phyloP scores from a whole-genome alignment of 2,113 vertebrate species.

The Tympanuchus pallidicinctus region DNA sequence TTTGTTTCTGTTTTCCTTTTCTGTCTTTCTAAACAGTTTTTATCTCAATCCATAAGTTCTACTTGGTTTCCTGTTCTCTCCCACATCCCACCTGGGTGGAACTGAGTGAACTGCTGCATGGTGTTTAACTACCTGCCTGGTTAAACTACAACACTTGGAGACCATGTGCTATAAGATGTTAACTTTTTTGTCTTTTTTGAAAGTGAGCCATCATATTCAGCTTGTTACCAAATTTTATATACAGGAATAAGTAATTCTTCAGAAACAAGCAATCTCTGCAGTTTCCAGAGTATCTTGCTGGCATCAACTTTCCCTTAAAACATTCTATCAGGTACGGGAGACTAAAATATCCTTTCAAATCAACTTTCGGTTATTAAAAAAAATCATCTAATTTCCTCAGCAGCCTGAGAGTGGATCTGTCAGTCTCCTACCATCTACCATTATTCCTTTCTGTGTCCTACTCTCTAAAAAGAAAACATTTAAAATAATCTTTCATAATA shows the following conservation, averaged over 20 bases:
- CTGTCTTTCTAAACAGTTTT: background rate
- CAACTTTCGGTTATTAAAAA: background rate
- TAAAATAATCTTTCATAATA: background rate
- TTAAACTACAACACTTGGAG: background rate
- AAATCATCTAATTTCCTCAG: background rate
- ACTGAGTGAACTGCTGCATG: background rate
- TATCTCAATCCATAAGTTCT: background rate
- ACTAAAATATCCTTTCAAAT: background rate
- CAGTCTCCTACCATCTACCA: background rate
- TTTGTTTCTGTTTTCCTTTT: background rate
- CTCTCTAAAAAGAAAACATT: background rate
- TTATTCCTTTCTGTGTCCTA: background rate
- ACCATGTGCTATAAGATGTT: background rate
- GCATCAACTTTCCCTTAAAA: background rate
- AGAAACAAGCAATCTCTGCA: background rate
- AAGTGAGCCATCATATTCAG: background rate
- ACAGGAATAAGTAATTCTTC: background rate
- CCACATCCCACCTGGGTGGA: too few species aligned
- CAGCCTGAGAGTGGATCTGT: background rate
- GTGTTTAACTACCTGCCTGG: background rate
- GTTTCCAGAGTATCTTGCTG: rapidly evolving
- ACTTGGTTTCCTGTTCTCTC: background rate
- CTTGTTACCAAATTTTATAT: background rate
- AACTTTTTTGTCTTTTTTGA: background rate
- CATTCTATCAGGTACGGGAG: background rate